Percentiles rank a stretch among this genome's conserved stretches.
phyloP scores from a whole-genome alignment of 1,140 invertebrate species.

The Drosophila orena region DNA sequence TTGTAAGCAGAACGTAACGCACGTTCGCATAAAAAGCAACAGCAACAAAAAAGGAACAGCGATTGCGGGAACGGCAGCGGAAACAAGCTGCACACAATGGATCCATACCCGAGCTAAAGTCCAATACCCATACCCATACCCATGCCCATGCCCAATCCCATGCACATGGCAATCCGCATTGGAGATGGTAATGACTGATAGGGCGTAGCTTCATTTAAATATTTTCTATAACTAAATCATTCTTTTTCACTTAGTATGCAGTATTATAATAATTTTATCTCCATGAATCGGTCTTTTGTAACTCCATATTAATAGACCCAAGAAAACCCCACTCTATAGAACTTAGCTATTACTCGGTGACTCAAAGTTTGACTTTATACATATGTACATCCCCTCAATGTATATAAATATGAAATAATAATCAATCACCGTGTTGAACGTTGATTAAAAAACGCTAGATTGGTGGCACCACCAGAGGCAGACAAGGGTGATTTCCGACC shows the following conservation, averaged over 20 bases:
- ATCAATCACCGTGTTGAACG: no score
- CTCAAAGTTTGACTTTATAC: no score
- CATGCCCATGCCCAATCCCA: conserved; percentile 6
- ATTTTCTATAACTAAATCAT: not conserved
- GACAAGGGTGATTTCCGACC: conserved; percentile 61
- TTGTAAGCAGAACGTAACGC: conserved; percentile 84
- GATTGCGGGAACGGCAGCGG: conserved; percentile 44
- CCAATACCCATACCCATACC: conserved; percentile 22
- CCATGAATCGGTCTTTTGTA: not conserved
- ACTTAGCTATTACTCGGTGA: no score
- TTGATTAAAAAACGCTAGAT: not conserved
- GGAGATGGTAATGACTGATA: conserved; percentile 9
- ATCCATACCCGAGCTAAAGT: conserved; percentile 23
- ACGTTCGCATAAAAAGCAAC: conserved; percentile 68
- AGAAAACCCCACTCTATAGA: no score
- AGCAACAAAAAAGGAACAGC: conserved; percentile 31
- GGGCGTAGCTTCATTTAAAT: not conserved
- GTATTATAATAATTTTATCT: not conserved
- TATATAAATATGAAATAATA: no score
- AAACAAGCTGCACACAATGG: conserved; percentile 76
- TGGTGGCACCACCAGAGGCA: conserved; percentile 25
- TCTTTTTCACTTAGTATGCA: no score
- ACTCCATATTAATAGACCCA: no score
- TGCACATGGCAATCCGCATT: conserved; percentile 18
- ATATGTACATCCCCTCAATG: no score